A percentile compares a stretch with the other conserved stretches of the same genome.
Conservation (phyloP, 2,888 invertebrate species). For the Cheilosia impressa region DNA sequence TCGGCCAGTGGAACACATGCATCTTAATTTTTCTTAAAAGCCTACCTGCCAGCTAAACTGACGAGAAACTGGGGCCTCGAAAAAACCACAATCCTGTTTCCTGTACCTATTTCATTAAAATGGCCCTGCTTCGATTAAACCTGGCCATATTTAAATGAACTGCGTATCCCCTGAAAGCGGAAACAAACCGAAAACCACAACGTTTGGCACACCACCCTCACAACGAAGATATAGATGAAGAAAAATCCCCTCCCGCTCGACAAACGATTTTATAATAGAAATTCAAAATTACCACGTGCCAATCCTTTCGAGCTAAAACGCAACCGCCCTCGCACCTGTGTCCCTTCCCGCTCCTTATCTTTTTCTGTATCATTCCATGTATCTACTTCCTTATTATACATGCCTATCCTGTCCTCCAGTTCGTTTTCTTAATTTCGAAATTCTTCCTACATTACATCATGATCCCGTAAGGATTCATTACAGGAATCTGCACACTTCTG, state of each 20-base stretch:
- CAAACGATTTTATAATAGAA: not conserved
- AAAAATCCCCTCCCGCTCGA: slow-evolving; percentile 3
- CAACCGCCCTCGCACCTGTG: slow-evolving; percentile 8
- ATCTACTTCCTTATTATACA: slow-evolving; percentile 72
- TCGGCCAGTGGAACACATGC: no score
- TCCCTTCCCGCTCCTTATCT: not conserved
- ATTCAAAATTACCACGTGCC: slow-evolving; percentile 57
- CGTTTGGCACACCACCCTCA: not conserved
- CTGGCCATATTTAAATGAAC: no score
- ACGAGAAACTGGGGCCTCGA: no score
- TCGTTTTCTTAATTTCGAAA: slow-evolving; percentile 74
- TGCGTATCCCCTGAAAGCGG: no score
- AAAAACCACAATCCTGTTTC: no score
- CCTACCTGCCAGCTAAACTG: no score
- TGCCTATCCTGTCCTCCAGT: slow-evolving; percentile 62
- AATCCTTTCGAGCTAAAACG: slow-evolving; percentile 50
- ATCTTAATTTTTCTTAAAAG: no score
- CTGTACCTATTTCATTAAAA: no score
- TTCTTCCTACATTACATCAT: slow-evolving; percentile 74
- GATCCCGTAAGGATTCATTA: slow-evolving; percentile 75
- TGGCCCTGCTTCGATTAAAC: no score
- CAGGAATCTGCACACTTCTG: slow-evolving; percentile 64
- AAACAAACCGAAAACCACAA: no score
- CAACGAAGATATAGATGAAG: not conserved
- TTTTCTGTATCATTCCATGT: slow-evolving; percentile 58